These are phyloP conservation scores for Rattus rattus DNA, from an alignment of 2,113 vertebrate genomes.

Conservation along the genomic window DNA sequence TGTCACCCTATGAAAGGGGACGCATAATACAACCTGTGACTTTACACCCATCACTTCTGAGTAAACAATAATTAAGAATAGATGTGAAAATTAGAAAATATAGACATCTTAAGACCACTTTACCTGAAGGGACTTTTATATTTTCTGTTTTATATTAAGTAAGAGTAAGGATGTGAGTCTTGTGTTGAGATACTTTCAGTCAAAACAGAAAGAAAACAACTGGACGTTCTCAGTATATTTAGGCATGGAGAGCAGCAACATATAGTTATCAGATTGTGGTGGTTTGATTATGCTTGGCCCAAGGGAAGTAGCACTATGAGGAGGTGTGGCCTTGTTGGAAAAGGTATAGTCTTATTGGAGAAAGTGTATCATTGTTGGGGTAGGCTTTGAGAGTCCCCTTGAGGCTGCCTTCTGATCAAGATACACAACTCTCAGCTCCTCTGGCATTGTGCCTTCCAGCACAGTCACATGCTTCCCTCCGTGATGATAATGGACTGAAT, in stretches of 20 bases:
- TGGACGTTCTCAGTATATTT: background rate
- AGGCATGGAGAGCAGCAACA: background rate
- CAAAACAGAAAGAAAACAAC: slow-evolving; percentile 45
- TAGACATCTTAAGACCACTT: background rate
- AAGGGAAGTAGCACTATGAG: no score
- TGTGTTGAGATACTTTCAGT: background rate
- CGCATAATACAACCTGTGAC: background rate
- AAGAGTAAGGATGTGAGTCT: background rate
- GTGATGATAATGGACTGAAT: no score
- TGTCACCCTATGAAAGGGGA: background rate
- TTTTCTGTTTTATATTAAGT: background rate
- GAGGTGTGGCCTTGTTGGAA: no score
- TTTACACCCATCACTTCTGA: background rate
- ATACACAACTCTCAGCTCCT: no score
- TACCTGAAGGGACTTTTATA: background rate
- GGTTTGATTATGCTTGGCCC: no score
- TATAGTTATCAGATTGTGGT: background rate
- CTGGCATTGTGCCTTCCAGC: no score
- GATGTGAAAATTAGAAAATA: slow-evolving; percentile 39
- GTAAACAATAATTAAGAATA: background rate
- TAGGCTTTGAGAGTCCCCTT: no score
- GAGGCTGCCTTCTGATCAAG: no score
- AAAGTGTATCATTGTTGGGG: no score
- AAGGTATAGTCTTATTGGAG: no score
- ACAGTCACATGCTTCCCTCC: no score